Conservation (phyloP, 1,140 invertebrate genomes). For the Danaus plexippus region DNA sequence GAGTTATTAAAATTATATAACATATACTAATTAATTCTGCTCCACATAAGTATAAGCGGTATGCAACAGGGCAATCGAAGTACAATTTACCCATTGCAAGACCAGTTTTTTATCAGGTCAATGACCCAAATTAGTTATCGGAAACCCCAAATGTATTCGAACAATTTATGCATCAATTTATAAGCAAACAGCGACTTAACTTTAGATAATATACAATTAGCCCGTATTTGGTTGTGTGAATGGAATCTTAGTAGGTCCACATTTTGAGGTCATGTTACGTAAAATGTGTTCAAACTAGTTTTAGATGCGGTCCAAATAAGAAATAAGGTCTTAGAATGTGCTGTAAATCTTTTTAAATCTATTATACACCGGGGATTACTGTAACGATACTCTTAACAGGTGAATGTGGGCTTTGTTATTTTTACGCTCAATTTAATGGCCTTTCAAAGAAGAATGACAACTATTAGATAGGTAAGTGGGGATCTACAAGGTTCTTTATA, state of each 20-base stretch:
- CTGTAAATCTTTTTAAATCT: slow-evolving; percentile 41
- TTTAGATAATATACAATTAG: slow-evolving; percentile 37
- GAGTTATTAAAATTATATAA: too few species aligned
- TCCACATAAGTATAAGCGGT: too few species aligned
- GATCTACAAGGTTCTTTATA: neutral
- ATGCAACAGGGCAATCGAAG: too few species aligned
- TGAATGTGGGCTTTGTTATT: slow-evolving; percentile 3
- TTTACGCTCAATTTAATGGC: slow-evolving; percentile 13
- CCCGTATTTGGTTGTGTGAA: slow-evolving; percentile 32
- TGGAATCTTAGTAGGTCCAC: slow-evolving; percentile 32
- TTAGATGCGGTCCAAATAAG: slow-evolving; percentile 52
- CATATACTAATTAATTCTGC: too few species aligned
- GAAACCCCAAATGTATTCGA: slow-evolving; percentile 16
- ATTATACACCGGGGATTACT: slow-evolving; percentile 30
- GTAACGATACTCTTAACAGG: slow-evolving; percentile 13
- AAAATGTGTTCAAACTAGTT: slow-evolving; percentile 47
- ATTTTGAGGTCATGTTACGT: slow-evolving; percentile 35
- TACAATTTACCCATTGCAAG: too few species aligned
- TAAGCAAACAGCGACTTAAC: slow-evolving; percentile 26
- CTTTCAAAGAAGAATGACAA: slow-evolving; percentile 6
- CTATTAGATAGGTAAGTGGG: slow-evolving; percentile 6
- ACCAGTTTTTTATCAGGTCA: slow-evolving; percentile 12
- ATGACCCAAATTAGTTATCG: slow-evolving; percentile 12
- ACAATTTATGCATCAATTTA: slow-evolving; percentile 15
- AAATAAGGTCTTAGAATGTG: slow-evolving; percentile 52